Base-by-base conservation (phyloP, 2,888 invertebrate genomes). In the Molanna angustata region DNA sequence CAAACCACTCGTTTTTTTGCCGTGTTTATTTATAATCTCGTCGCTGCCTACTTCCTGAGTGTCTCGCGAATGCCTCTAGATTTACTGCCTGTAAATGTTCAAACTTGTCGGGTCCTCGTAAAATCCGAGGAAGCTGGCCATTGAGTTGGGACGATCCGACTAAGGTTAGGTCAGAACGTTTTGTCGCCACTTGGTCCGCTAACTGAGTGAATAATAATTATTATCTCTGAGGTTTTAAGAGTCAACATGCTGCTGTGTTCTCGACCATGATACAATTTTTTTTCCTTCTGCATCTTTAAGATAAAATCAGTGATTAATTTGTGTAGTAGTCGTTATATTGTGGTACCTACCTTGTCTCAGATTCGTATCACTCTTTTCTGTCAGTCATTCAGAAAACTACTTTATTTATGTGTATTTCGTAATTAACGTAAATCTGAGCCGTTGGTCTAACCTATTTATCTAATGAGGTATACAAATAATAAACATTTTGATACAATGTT, bases 131-230 rank as follows among this genome's bases (percentile, higher is more conserved):
- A 37, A 37, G 41, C 46, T 42, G 41, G 3, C 18, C 37, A 14
- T 3, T 35, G 13, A 11, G 11, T 37, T 3, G 7, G 3, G 14
- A 17, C 37, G 18, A 17, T 37, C 37, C 16, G 11, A 11, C 4
- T 37, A 37, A 18, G 37, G 37, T 37, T 18, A 50, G 46, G 51
- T 49, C 42, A 27, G 47, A 52, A 16, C 51, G 48, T 55, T 55
- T 55, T 55, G 51, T 55, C 48, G 21, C 41, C 49, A 49, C 41
- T 49, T 49, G 33, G 45, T 32, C 19, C 39, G 52, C 19, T 48
- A 49, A 52, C 56, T 45, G 56, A 14, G 44, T 52, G 42, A 52
- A 42, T 52, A 52, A 56, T 56, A 39, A 18, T 43, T 37, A 16
- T 18, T 44, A 35, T 51, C 20, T 50, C 43, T 50, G 19, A 32